phyloP scores from a whole-genome alignment of 2,797 vertebrate species.

The Fistularia commersonii region DNA sequence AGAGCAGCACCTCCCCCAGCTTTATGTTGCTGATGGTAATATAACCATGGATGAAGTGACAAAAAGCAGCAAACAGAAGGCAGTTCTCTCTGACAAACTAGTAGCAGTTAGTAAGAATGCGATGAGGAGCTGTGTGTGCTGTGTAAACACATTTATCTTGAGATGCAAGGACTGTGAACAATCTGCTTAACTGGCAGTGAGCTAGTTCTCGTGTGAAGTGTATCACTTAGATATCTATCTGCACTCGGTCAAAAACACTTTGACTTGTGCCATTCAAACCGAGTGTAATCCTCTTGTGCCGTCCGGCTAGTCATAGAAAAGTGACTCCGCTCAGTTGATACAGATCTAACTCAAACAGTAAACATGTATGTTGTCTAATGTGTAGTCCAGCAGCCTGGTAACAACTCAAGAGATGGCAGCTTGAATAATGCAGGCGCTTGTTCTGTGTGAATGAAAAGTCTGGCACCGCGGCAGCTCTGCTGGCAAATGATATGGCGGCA shows the following conservation, averaged over 20 bases:
- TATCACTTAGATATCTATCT: constrained; percentile 21
- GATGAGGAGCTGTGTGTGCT: constrained; percentile 23
- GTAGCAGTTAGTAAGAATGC: constrained; percentile 46
- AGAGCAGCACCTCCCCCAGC: constrained; percentile 12
- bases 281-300: constrained; percentile 21
- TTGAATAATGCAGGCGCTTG: constrained; percentile 68
- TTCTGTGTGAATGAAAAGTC: constrained; percentile 63
- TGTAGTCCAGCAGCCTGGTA: constrained; percentile 45
- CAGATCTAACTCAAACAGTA: constrained; percentile 35
- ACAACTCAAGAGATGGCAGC: constrained; percentile 47
- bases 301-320: constrained; percentile 23
- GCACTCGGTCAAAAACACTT: constrained; percentile 26
- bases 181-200: constrained; percentile 20
- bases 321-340: constrained; percentile 19
- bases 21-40: constrained; percentile 5
- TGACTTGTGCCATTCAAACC: constrained; percentile 16
- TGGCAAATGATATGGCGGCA: constrained; percentile 65
- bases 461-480: constrained; percentile 52
- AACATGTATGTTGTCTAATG: constrained; percentile 49
- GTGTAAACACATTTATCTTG: constrained; percentile 50
- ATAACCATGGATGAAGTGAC: constrained; percentile 22
- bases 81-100: constrained; percentile 20
- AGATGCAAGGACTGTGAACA: constrained; percentile 31
- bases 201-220: not conserved
- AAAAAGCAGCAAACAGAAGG: constrained; percentile 25